Base-by-base conservation (phyloP, 2,888 invertebrate genomes). In the Eupithecia centaureata region DNA sequence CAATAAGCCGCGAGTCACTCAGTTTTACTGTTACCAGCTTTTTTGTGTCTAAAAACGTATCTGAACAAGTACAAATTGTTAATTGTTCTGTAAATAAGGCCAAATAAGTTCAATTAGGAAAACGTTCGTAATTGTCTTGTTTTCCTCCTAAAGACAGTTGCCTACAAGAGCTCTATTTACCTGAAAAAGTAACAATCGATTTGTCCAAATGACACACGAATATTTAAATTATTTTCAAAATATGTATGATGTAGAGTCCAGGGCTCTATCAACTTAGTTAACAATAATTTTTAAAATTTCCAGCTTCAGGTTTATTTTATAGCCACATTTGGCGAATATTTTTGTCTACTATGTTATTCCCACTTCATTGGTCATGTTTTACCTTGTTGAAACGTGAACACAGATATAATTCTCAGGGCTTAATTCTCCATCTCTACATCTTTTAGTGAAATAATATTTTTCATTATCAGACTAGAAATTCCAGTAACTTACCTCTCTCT, bases 41-140 rank as follows among this genome's bases (percentile, higher is more conserved):
- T n/a, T n/a, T n/a, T n/a, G n/a, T n/a, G n/a, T n/a, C n/a, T n/a
- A n/a, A n/a, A n/a, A n/a, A n/a, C n/a, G n/a, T n/a, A n/a, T n/a
- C n/a, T n/a, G n/a, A n/a, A 47, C 18, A 0, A 3, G n/a, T 47
- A 42, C 42, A 18, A n/a, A 18, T 35, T 42, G 42, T 18, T 42
- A 42, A 42, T 18, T 12, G n/a, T 15, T 30, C 30, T n/a, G 22
- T 57, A 57, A n/a, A 57, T 32, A 57, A 57, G 57, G 47, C 59
- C 61, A 66, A 68, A 66, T 64, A 62, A 60, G 35, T 70, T 56
- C 65, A 68, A 35, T 73, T 73, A 70, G n/a, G 64, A 56, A 67
- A 33, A 42, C 47, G n/a, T 33, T 33, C 42, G 59, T 68, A 70
- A 72, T 64, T 56, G 54, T 52, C 59, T 66, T 70, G 65, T 72